A percentile compares a stretch with the other conserved stretches of the same genome.
phyloP scores from a whole-genome alignment of 1,140 invertebrate species.

The Sycophaga agraensis region DNA sequence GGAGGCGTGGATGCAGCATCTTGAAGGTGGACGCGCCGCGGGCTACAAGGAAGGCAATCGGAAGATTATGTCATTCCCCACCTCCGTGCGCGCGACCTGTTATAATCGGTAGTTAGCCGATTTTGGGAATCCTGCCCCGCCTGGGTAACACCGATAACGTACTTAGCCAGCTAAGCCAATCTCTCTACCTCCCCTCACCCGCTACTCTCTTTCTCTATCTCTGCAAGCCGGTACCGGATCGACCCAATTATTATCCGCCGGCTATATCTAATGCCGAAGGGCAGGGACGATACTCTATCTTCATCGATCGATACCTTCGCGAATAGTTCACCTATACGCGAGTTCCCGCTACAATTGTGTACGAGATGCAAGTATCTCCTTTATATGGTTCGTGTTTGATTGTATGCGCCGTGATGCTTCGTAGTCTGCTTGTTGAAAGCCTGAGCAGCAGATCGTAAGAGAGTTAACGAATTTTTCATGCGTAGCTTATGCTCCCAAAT shows the following conservation, averaged over 20 bases:
- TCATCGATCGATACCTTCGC: too few species aligned
- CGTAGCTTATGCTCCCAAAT: too few species aligned
- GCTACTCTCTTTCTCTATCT: not conserved
- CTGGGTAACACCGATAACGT: constrained; percentile 31
- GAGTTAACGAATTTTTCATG: too few species aligned
- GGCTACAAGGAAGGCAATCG: not conserved
- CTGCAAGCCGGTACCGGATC: not conserved
- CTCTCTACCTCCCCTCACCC: not conserved
- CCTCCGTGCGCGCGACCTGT: too few species aligned
- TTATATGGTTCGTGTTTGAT: too few species aligned
- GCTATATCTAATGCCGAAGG: constrained; percentile 2
- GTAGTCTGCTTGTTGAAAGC: too few species aligned
- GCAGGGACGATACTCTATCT: not conserved
- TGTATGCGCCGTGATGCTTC: too few species aligned
- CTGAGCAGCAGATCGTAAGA: too few species aligned
- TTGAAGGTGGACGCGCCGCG: not conserved
- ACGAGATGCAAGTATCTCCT: too few species aligned
- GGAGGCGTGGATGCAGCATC: not conserved
- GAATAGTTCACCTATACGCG: too few species aligned
- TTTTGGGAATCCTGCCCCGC: constrained; percentile 4
- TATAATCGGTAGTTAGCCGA: constrained; percentile 32
- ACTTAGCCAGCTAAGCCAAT: constrained; percentile 30
- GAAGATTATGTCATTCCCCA: too few species aligned
- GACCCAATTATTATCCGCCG: not conserved
- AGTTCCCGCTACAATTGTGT: too few species aligned